A percentile compares a stretch with the other conserved stretches of the same genome.
Conservation (phyloP, 2,888 invertebrate genomes). For the Branchipolynoe longqiensis region DNA sequence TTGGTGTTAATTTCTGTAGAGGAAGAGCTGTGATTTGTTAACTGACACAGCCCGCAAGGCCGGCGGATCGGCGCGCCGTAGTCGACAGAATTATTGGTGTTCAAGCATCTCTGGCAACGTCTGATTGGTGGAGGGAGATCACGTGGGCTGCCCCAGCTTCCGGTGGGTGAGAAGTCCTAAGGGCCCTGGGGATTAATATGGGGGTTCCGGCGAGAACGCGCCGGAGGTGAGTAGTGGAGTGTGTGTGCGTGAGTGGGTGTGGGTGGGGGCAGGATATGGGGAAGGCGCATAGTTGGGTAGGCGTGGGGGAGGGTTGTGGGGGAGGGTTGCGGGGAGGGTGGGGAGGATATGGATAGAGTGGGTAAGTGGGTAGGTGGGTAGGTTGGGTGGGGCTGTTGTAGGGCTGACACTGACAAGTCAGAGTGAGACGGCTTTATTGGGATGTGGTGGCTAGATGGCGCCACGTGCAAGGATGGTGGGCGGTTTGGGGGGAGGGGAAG, state of each 20-base stretch:
- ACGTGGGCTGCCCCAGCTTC: background rate
- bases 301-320: background rate
- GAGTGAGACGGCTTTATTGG: background rate
- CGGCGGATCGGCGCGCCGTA: background rate
- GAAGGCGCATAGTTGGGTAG: background rate
- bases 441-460: background rate
- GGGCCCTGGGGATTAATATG: background rate
- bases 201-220: background rate
- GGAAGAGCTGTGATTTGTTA: too few relatives aligned
- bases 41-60: background rate
- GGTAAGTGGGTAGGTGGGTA: too few relatives aligned
- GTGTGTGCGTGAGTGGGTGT: too few relatives aligned
- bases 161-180: background rate
- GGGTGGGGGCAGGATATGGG: background rate
- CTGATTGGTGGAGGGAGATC: constrained; percentile 35
- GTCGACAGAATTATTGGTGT: constrained; percentile 33
- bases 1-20: too few relatives aligned
- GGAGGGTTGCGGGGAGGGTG: background rate
- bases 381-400: background rate
- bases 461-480: background rate
- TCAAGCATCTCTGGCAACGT: constrained; percentile 3
- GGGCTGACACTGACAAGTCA: background rate
- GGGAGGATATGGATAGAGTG: too few relatives aligned
- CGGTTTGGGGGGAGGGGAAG: background rate
- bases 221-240: too few relatives aligned